Conservation (phyloP, 1,140 invertebrate genomes). For the Diplogasteroides magnus region DNA sequence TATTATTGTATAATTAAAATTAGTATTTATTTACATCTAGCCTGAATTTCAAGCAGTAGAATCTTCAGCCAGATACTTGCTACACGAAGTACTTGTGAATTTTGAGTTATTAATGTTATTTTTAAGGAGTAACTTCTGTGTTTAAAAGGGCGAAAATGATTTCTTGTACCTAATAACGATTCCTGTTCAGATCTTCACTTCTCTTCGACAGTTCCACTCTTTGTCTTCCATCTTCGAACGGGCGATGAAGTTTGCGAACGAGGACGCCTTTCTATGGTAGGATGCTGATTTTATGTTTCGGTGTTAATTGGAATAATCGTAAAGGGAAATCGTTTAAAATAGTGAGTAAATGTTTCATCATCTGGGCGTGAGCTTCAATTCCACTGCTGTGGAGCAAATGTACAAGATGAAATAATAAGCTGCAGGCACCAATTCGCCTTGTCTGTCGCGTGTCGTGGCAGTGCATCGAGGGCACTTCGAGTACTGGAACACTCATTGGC, state of each 20-base stretch:
- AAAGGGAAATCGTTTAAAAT: too few relatives aligned
- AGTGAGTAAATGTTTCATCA: too few relatives aligned
- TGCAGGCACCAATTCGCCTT: conserved; percentile 32
- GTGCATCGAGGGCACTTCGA: conserved; percentile 18
- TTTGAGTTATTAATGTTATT: too few relatives aligned
- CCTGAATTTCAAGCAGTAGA: too few relatives aligned
- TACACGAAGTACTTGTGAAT: too few relatives aligned
- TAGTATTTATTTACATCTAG: too few relatives aligned
- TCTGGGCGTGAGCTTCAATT: not conserved
- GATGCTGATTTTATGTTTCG: too few relatives aligned
- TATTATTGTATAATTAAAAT: not conserved
- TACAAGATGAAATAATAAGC: not conserved
- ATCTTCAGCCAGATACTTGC: not conserved
- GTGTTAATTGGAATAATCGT: too few relatives aligned
- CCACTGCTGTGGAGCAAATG: not conserved
- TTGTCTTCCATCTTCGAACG: conserved; percentile 30
- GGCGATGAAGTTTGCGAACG: conserved; percentile 35
- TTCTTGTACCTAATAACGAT: conserved; percentile 9
- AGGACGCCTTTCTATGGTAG: conserved; percentile 33
- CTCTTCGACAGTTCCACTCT: conserved; percentile 31
- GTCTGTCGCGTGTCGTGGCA: conserved; percentile 25
- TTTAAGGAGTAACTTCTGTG: too few relatives aligned
- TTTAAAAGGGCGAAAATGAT: too few relatives aligned
- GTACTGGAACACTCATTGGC: conserved; percentile 28
- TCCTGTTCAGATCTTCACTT: conserved; percentile 27